A percentile compares a stretch with the other conserved stretches of the same genome.
These are phyloP conservation scores for Bubo scandiacus DNA, from an alignment of 2,113 vertebrate species.

Conservation along the genomic window DNA sequence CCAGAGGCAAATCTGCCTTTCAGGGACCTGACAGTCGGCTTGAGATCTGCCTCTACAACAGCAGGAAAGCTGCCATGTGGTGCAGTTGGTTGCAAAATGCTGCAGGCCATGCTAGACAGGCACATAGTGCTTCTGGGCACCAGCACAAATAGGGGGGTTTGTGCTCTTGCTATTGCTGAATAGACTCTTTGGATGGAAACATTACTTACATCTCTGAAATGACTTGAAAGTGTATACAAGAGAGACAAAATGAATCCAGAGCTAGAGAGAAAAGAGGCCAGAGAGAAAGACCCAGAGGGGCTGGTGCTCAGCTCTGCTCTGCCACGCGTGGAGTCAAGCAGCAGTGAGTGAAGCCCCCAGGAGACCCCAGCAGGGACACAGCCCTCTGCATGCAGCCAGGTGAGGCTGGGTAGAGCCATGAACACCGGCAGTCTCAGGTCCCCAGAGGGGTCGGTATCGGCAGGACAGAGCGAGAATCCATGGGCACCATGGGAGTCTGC, in stretches of 20 bases:
- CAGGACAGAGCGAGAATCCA: not conserved
- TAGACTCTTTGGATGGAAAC: not conserved
- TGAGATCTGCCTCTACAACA: constrained; percentile 28
- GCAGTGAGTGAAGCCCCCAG: not conserved
- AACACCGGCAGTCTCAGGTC: not conserved
- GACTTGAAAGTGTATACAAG: not conserved
- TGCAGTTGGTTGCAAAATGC: constrained; percentile 35
- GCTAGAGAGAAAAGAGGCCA: not conserved
- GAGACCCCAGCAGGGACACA: not conserved
- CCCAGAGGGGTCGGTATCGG: fast-evolving
- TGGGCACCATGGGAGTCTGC: not conserved
- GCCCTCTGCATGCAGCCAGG: not conserved
- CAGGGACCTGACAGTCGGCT: constrained; percentile 10
- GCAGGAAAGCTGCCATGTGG: constrained; percentile 15
- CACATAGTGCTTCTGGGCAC: constrained; percentile 5
- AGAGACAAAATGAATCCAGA: not conserved
- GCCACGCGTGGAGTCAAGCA: fast-evolving
- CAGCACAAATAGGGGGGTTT: not conserved
- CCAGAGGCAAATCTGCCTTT: constrained; percentile 58
- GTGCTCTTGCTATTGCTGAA: not conserved
- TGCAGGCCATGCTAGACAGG: constrained; percentile 15
- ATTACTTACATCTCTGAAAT: not conserved
- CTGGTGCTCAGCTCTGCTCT: not conserved
- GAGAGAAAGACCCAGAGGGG: not conserved
- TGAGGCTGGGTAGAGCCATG: not conserved